phyloP scores from a whole-genome alignment of 1,140 invertebrate species.

The Solenopsis invicta region DNA sequence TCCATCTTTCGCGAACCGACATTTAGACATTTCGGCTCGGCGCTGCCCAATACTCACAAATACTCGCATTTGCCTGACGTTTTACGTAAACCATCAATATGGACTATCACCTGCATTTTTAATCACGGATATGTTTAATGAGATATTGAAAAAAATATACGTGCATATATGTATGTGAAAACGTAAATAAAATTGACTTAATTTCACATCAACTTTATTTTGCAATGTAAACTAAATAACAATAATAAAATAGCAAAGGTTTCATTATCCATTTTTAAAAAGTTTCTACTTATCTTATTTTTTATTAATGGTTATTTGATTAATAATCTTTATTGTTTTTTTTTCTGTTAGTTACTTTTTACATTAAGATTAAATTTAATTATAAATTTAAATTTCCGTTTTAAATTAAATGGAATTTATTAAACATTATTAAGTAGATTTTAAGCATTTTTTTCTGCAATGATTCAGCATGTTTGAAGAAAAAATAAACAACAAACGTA shows the following conservation, averaged over 20 bases:
- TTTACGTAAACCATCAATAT: background rate
- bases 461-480: background rate
- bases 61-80: conserved; percentile 48
- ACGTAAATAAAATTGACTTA: conserved; percentile 1
- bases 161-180: background rate
- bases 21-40: conserved; percentile 58
- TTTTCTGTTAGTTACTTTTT: background rate
- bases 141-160: background rate
- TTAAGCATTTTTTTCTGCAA: background rate
- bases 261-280: background rate
- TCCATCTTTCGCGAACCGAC: conserved; percentile 69
- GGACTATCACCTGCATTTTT: background rate
- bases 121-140: conserved; percentile 8
- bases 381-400: background rate
- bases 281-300: background rate
- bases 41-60: conserved; percentile 39
- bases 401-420: background rate
- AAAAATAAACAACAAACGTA: background rate
- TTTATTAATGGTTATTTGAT: background rate
- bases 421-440: background rate
- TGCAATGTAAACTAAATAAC: background rate
- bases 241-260: background rate
- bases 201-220: background rate
- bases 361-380: background rate
- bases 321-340: background rate